Evolutionary conservation across 2,888 invertebrate species (phyloP).

Genomic region (Polydrusus tereticollis): DNA sequence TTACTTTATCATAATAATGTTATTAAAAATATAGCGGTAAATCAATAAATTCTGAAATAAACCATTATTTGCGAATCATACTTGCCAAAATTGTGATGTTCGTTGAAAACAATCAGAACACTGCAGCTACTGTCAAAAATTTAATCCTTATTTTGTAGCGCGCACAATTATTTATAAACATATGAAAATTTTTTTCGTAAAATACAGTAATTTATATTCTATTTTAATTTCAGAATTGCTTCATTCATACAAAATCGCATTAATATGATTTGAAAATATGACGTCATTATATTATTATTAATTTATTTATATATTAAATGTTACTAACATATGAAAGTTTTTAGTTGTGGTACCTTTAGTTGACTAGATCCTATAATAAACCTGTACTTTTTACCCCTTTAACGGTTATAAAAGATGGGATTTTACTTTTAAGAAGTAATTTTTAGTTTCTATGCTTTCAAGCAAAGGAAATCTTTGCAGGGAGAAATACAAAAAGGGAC

Average conservation of each 20-base stretch:
- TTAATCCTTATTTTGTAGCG: not conserved
- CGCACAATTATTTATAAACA: not conserved
- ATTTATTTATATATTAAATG: no score
- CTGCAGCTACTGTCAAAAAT: not conserved
- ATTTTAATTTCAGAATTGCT: not conserved
- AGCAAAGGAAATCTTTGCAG: conserved; percentile 21
- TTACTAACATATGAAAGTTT: no score
- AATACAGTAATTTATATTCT: not conserved
- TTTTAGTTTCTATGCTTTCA: conserved; percentile 7
- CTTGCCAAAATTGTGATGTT: not conserved
- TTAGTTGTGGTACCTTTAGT: no score
- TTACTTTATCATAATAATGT: no score
- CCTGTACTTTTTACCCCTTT: not conserved
- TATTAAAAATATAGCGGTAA: no score
- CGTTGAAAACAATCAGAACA: not conserved
- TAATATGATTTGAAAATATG: not conserved
- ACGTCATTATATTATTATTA: not conserved
- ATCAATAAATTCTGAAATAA: no score
- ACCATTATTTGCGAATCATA: not conserved
- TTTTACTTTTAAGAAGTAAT: conserved; percentile 16
- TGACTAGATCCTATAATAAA: no score
- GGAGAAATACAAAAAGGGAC: conserved; percentile 23
- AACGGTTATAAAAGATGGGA: not conserved
- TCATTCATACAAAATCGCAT: not conserved
- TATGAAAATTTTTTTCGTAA: not conserved